Evolutionary conservation across 2,113 vertebrate species (phyloP), one percentile per base, ranked within the genome.

Genomic region (Larimichthys crocea): DNA sequence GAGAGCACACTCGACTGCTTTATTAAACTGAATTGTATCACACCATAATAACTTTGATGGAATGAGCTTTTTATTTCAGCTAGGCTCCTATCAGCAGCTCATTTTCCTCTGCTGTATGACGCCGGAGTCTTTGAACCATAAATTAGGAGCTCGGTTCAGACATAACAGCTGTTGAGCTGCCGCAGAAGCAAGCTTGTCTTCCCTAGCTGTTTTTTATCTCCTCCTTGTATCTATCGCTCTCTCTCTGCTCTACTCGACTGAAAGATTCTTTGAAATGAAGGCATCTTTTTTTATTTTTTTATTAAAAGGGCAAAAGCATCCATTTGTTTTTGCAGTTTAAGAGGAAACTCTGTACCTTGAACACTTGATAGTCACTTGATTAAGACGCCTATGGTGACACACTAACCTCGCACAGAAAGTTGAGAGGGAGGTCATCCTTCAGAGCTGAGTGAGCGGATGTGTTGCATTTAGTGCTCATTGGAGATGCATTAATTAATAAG

Each of bases 61-160:
- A 88, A 86, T 55, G 76, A 83, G 86, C 66, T 86, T 86, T 87
- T 86, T 70, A 74, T 88, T 85, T 78, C 67, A 75, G 61, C 83
- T 17, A 1, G 64, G 52, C 72, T 86, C 59, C 82, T 83, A 88
- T 91, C 79, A 87, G 83, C 67, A 42, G 79, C 90, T 91, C 74
- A 63, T 89, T 89, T 87, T 76, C 76, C 72, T 78, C 81, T 88
- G 64, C 79, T 77, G 75, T 64, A 74, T 81, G 88, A 88, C 67
- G 66, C 71, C 53, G 46, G 74, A 86, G 76, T 86, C 84, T 94
- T 86, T 91, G 83, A 91, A 90, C 86, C 88, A 66, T 91, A 91
- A 90, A 92, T 90, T 87, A 89, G 88, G 62, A 85, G 70, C 79
- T 82, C 3, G 65, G 82, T 75, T 89, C 87, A 86, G 88, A 86